Conservation (phyloP, 1,140 invertebrate species). For the Pseudoatta argentina region DNA sequence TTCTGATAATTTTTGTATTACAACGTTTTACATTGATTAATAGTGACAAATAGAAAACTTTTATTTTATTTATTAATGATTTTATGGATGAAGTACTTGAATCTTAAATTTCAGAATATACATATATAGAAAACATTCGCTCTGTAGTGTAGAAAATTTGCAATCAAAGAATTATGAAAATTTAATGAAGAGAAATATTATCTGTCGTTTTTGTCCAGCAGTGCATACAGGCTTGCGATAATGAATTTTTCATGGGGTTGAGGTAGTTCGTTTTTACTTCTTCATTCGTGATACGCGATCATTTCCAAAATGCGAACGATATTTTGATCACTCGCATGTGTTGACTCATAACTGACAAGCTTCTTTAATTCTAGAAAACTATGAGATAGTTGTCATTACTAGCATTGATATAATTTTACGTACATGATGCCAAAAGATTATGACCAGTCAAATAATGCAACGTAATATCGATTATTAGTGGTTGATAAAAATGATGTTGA, state of each 20-base stretch:
- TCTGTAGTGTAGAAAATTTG: neutral
- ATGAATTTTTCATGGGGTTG: slow-evolving; percentile 34
- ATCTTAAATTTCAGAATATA: neutral
- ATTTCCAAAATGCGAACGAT: neutral
- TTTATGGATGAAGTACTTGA: too few species aligned
- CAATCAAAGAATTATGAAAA: neutral
- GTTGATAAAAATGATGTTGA: slow-evolving; percentile 28
- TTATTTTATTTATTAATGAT: too few species aligned
- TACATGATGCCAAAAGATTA: slow-evolving; percentile 17
- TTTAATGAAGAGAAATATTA: neutral
- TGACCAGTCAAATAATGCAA: slow-evolving; percentile 11
- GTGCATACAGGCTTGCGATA: neutral
- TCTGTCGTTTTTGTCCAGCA: neutral
- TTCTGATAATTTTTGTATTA: neutral
- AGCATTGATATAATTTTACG: slow-evolving; percentile 29
- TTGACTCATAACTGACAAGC: slow-evolving; percentile 9
- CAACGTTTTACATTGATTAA: neutral
- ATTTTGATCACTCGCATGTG: slow-evolving; percentile 19
- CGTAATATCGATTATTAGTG: neutral
- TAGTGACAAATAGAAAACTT: too few species aligned
- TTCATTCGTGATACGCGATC: slow-evolving; percentile 11
- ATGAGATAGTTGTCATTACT: slow-evolving; percentile 25
- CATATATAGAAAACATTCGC: neutral
- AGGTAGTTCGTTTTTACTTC: slow-evolving; percentile 42
- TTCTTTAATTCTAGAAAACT: slow-evolving; percentile 24